Evolutionary conservation across 2,888 invertebrate genomes (phyloP), one percentile per base, ranked within the genome.

Genomic region (Folsomia candida): DNA sequence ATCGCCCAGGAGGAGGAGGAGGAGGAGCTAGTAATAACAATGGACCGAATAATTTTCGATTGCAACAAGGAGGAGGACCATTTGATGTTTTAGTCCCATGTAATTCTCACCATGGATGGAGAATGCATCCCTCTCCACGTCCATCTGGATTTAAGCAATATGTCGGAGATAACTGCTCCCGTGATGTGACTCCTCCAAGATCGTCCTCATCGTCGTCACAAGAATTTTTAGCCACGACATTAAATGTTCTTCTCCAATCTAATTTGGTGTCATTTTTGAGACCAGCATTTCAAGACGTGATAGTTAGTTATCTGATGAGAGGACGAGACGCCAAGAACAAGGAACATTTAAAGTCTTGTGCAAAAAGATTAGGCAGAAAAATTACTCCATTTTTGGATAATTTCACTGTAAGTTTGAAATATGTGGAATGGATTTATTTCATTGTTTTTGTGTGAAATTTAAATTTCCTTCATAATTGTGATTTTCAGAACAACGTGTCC

Each of bases 231-330:
- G 26, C 28, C 4, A 62, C 11, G 20, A 28, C 20, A 20, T 20
- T 26, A 26, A 26, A 79, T 22, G 26, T 77, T 11, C 22, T 79
- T 24, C 71, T 74, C 22, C 68, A 72, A 61, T 79, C 78, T 6
- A 57, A 65, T 14, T 29, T 77, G 18, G 11, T 79, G 18, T 72
- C 74, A 20, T 24, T 68, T 1, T 58, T 73, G 0, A 76, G 74
- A 28, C 77, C 77, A 0, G n/a, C 72, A 18, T 11, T 77, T 2
- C 74, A 71, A 20, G 77, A 79, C 51, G 67, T 76, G 26, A 70
- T 77, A 18, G 71, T 75, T 27, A 76, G 76, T 62, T 77, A 79
- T 62, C 57, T 79, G 20, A 76, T 79, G 76, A 64, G 78, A 26
- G 78, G 78, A 66, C 59, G 77, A 25, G 77, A 77, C 60, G 22